A percentile compares a stretch with the other conserved stretches of the same genome.
phyloP scores from a whole-genome alignment of 2,113 vertebrate species.

The Meriones unguiculatus region DNA sequence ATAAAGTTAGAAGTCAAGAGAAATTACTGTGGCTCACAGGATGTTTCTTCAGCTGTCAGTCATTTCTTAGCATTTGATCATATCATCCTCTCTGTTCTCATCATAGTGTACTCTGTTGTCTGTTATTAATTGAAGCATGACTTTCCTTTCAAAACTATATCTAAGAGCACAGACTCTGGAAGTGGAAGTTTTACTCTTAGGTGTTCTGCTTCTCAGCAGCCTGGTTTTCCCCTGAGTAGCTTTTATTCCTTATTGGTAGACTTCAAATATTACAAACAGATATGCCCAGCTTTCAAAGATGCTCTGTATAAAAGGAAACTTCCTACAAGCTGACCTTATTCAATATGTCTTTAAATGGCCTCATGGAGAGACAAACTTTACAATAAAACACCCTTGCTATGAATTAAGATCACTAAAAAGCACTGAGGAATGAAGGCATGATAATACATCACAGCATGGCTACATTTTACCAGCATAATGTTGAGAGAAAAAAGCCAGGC shows the following conservation, averaged over 20 bases:
- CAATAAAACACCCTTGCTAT: slow-evolving; percentile 13
- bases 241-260: neutral
- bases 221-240: neutral
- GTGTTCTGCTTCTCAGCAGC: slow-evolving; percentile 8
- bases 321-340: slow-evolving; percentile 17
- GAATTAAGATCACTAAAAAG: neutral
- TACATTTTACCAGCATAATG: neutral
- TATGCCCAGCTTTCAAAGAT: slow-evolving; percentile 39
- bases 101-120: slow-evolving; percentile 76
- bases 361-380: slow-evolving; percentile 9
- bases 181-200: slow-evolving; percentile 65
- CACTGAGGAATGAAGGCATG: slow-evolving; percentile 37
- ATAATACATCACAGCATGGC: neutral
- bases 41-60: slow-evolving; percentile 82
- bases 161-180: slow-evolving; percentile 55
- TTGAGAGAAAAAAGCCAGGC: neutral
- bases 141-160: slow-evolving; percentile 76
- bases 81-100: slow-evolving; percentile 71
- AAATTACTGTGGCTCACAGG: slow-evolving; percentile 83
- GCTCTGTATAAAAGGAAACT: neutral
- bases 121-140: slow-evolving; percentile 81
- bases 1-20: slow-evolving; percentile 81
- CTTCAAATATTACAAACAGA: slow-evolving; percentile 41
- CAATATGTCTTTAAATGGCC: slow-evolving; percentile 11
- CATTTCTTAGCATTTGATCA: slow-evolving; percentile 82